Base-by-base conservation (phyloP, 1,140 invertebrate genomes). In the Pinna nobilis region DNA sequence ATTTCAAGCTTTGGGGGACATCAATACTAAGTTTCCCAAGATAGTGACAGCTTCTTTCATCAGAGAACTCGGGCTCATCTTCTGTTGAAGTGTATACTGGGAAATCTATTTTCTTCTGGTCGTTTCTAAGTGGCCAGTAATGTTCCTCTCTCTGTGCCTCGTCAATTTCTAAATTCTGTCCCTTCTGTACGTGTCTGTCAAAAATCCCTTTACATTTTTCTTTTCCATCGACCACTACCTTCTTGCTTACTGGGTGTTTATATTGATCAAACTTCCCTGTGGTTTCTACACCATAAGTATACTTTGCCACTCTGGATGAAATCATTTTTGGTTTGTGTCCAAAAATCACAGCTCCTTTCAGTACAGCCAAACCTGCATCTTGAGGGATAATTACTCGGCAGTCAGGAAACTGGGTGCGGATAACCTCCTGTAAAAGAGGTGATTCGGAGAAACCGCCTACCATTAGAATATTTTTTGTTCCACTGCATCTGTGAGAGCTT, bases 321-420 rank as follows among this genome's bases (percentile, higher is more conserved):
- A 81, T 78, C 5, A 68, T 61, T 13, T 69, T 66, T 15, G 79
- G 79, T 7, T 39, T 47, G 20, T 79, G 79, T 20, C 79, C 79
- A 67, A 77, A 81, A 41, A 79, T 70, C 28, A 81, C 77, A 11
- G 79, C 79, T 23, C 79, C 79, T 33, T 77, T 81, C 23, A 81
- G 25, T 1, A 81, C 77, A 20, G 70, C 60, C 9, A 78, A 37
- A 0, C 74, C 71, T 2, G 79, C 70, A 6, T 79, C 77, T 20
- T 64, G 53, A 9, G 79, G 79, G 33, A 70, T 72, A 33, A 76
- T 71, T 3, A 81, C 67, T 35, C 59, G 68, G 28, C 49, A 35
- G 0, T 39, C 37, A 2, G 55, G 65, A 25, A 81, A 74, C 13
- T 55, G 49, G 2, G 69, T 59, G n/a, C 67, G 65, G 2, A 80